Conservation (phyloP, 2,113 vertebrate species). For the Phyllostomus discolor region DNA sequence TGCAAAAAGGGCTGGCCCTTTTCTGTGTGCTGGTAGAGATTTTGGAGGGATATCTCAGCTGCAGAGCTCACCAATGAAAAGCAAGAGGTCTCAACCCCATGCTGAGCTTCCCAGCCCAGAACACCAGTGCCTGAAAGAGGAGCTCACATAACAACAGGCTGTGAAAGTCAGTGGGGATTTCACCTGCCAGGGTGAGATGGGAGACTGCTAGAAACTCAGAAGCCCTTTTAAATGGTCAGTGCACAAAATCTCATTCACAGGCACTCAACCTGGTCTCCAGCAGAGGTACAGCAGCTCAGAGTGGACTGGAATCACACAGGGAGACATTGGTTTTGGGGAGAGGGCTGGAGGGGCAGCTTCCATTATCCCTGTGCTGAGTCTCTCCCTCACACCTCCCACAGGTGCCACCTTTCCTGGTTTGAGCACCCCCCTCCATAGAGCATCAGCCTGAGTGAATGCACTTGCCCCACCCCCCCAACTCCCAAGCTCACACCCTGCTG, state of each 20-base stretch:
- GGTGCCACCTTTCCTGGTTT: not conserved
- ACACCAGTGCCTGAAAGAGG: not conserved
- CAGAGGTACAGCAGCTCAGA: not conserved
- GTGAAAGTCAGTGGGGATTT: not conserved
- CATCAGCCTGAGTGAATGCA: not conserved
- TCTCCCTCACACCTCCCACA: not conserved
- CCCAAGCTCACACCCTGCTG: not conserved
- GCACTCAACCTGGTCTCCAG: not conserved
- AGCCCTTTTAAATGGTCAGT: not conserved
- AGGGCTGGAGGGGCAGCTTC: not conserved
- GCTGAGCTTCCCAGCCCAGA: not conserved
- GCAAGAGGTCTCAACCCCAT: not conserved
- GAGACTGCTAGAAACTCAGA: not conserved
- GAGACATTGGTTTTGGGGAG: not conserved
- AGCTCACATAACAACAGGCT: not conserved
- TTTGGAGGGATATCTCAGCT: not conserved
- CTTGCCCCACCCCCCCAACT: not conserved
- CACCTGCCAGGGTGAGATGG: not conserved
- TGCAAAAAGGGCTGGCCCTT: too few relatives aligned
- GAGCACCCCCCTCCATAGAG: not conserved
- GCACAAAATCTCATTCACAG: not conserved
- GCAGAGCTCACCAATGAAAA: not conserved
- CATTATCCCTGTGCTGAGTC: not conserved
- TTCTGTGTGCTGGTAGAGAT: too few relatives aligned
- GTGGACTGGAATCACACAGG: not conserved